These are phyloP conservation scores for Drosophila orena DNA, from an alignment of 1,140 invertebrate genomes.

Conservation along the genomic window DNA sequence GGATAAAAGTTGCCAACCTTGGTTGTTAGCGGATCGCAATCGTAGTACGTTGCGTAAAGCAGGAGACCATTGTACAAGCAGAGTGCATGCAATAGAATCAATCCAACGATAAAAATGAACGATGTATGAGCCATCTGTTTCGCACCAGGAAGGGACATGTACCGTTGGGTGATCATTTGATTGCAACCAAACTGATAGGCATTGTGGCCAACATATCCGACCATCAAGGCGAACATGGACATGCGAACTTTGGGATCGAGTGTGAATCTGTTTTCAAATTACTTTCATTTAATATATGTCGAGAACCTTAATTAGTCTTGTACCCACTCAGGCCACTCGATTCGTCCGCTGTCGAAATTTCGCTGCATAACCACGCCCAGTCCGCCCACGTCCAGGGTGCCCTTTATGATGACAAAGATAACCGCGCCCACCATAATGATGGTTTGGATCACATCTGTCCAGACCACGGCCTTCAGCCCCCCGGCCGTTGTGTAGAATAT, in stretches of 20 bases:
- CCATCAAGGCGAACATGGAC: constrained; percentile 89
- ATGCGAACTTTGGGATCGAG: constrained; percentile 90
- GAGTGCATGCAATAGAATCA: constrained; percentile 86
- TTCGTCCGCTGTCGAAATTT: constrained; percentile 90
- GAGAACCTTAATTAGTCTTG: neutral
- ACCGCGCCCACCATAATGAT: constrained; percentile 94
- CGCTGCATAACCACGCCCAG: constrained; percentile 89
- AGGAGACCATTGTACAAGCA: constrained; percentile 92
- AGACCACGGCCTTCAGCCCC: constrained; percentile 96
- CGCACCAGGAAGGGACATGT: constrained; percentile 87
- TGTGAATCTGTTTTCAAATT: constrained; percentile 73
- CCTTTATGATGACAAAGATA: constrained; percentile 92
- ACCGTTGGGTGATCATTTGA: constrained; percentile 89
- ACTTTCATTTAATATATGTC: neutral
- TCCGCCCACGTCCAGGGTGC: constrained; percentile 92
- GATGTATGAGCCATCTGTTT: constrained; percentile 89
- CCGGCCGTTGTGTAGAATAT: constrained; percentile 86
- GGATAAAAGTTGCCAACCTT: constrained; percentile 48
- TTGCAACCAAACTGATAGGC: constrained; percentile 89
- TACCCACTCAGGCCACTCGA: constrained; percentile 91
- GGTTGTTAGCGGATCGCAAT: constrained; percentile 93
- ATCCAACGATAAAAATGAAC: constrained; percentile 89
- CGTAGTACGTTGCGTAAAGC: constrained; percentile 92
- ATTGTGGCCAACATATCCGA: constrained; percentile 90
- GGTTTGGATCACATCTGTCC: constrained; percentile 96